A percentile compares a stretch with the other conserved stretches of the same genome.
These are phyloP conservation scores for Harpalus rubripes DNA, from an alignment of 2,888 invertebrate species.

Conservation along the genomic window DNA sequence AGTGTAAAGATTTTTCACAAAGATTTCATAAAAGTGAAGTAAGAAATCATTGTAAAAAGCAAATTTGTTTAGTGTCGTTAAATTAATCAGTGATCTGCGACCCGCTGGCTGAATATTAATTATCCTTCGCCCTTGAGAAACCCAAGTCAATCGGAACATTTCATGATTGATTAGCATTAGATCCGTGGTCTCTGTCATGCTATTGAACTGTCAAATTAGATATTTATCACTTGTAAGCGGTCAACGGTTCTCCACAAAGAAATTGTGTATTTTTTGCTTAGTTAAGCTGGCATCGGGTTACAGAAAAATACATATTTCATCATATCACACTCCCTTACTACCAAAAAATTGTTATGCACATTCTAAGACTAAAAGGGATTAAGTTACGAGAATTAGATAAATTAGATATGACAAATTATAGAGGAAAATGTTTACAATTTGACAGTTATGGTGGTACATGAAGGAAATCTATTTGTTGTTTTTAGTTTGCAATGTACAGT, in stretches of 20 bases:
- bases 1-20: background rate
- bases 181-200: constrained; percentile 49
- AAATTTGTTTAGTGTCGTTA: constrained; percentile 23
- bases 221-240: constrained; percentile 42
- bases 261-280: constrained; percentile 33
- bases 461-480: background rate
- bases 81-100: constrained; percentile 24
- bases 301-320: constrained; percentile 1
- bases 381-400: constrained; percentile 8
- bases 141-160: constrained; percentile 52
- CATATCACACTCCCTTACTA: background rate
- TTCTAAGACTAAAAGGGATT: constrained; percentile 1
- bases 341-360: constrained; percentile 22
- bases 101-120: constrained; percentile 22
- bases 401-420: background rate
- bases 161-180: constrained; percentile 55
- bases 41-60: background rate
- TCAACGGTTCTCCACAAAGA: constrained; percentile 34
- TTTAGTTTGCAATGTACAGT: background rate
- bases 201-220: constrained; percentile 59
- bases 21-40: background rate
- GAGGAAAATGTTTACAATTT: background rate
- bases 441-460: background rate
- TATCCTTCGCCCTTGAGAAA: constrained; percentile 34
- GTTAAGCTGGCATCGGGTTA: constrained; percentile 30